Evolutionary conservation across 2,113 vertebrate genomes (phyloP).

Genomic region (Alexandromys fortis): DNA sequence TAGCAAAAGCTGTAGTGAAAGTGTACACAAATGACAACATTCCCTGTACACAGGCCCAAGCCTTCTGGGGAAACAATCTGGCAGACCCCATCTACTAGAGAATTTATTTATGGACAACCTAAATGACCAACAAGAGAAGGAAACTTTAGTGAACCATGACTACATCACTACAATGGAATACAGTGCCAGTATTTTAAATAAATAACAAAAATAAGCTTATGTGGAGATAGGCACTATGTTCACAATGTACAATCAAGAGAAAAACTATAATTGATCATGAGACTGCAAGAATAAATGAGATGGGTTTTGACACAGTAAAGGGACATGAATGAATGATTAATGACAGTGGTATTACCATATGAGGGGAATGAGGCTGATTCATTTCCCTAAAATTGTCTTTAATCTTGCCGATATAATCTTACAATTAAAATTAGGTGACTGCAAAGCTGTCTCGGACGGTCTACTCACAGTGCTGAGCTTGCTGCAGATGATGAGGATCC

Average conservation of each 20-base stretch:
- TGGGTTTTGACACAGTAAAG: slow-evolving; percentile 28
- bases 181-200: not conserved
- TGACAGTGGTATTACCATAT: slow-evolving; percentile 41
- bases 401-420: slow-evolving; percentile 10
- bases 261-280: slow-evolving; percentile 47
- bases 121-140: slow-evolving; percentile 16
- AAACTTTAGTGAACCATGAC: not conserved
- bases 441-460: not conserved
- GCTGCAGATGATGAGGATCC: slow-evolving; percentile 97
- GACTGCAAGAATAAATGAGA: slow-evolving; percentile 44
- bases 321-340: slow-evolving; percentile 58
- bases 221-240: slow-evolving; percentile 42
- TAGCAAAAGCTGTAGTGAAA: slow-evolving; percentile 22
- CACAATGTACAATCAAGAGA: slow-evolving; percentile 26
- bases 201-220: slow-evolving; percentile 42
- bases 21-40: not conserved
- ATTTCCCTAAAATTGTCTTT: slow-evolving; percentile 52
- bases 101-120: slow-evolving; percentile 7
- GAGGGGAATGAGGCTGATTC: slow-evolving; percentile 10
- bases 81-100: not conserved
- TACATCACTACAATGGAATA: slow-evolving; percentile 1
- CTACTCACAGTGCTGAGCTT: slow-evolving; percentile 98
- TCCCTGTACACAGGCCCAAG: not conserved
- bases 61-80: not conserved
- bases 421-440: slow-evolving; percentile 43